Evolutionary conservation across 2,888 invertebrate species (phyloP), one percentile per base, ranked within the genome.

Genomic region (Chymomyza amoena): DNA sequence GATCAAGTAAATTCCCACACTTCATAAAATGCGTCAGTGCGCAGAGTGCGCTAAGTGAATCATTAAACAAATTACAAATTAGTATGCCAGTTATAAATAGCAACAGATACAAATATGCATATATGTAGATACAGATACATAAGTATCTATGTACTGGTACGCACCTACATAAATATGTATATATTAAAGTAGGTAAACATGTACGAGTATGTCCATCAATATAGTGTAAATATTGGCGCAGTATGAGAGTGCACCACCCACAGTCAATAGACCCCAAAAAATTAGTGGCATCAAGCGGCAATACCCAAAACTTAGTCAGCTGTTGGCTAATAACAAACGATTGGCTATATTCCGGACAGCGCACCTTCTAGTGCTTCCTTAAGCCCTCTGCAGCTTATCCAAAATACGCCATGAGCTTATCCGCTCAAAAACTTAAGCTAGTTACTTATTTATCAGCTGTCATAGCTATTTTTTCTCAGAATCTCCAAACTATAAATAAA

Each of bases 31-130:
- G 72, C 65, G 76, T 73, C 66, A 68, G 67, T 28, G 57, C 50
- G 16, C 45, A 51, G n/a, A n/a, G n/a, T n/a, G 64, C 66, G 68
- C 73, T 87, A 84, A 84, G 85, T 84, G 83, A 84, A 84, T 84
- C 83, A 84, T 82, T 84, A 87, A 84, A 84, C 83, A 84, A 84
- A 87, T 84, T 84, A 82, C 82, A 80, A 83, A 84, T 81, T 84
- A 87, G 87, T 84, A 84, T 68, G 78, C 75, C 84, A 81, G 84
- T 79, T 83, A 84, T 87, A 83, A 83, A 87, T 87, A 81, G 81
- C 77, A 50, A 50, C 10, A 61, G 18, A 61, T 59, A 28, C 15
- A 60, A 36, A 60, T 15, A n/a, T 15, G 6, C 32, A 7, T 54
- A n/a, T n/a, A n/a, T n/a, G n/a, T n/a, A n/a, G n/a, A n/a, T n/a